Base-by-base conservation (phyloP, 2,113 vertebrate genomes). In the Brachionichthys hirsutus region DNA sequence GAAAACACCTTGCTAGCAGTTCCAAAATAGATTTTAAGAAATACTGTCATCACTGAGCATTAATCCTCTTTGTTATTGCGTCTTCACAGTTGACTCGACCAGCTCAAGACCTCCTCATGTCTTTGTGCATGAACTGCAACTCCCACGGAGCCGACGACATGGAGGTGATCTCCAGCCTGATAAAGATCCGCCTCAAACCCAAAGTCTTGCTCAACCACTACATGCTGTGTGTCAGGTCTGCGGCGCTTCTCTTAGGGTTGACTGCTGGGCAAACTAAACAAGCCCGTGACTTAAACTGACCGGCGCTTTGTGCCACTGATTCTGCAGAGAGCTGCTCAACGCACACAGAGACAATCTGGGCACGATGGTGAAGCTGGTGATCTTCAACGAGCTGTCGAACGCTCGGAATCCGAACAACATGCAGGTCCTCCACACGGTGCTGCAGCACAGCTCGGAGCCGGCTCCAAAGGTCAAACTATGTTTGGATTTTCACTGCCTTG, bases 381-480 rank as follows among this genome's bases (percentile, higher is more conserved):
- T 99, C 69, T 99, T 99, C 78, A 99, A 99, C 0, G 97, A 99
- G 62, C 82, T 99, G 0, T 99, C 97, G 1, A 99, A 95, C 2
- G 96, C 96, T 42, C 92, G 97, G 48, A 99, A 99, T 72, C 97
- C 97, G 3, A 99, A 97, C 90, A 99, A 99, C 82, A 99, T 99
- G 97, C 97, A 99, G 78, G 92, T 95, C 35, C 92, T 99, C 0
- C 94, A 99, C 56, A 97, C 97, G 0, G 93, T 97, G 60, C 90
- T 99, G 18, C 95, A 97, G 78, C 97, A 98, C 75, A 98, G 95
- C 83, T 92, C 97, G 0, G 97, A 98, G 67, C 93, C 95, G 78
- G 97, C 95, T 0, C 97, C 97, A 0, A 98, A 98, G 95, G 97
- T 98, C n/a, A 58, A 78, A 46, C 15, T 15, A 11, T 1, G 15